Conservation (phyloP, 2,888 invertebrate species). For the Hetaerina titia region DNA sequence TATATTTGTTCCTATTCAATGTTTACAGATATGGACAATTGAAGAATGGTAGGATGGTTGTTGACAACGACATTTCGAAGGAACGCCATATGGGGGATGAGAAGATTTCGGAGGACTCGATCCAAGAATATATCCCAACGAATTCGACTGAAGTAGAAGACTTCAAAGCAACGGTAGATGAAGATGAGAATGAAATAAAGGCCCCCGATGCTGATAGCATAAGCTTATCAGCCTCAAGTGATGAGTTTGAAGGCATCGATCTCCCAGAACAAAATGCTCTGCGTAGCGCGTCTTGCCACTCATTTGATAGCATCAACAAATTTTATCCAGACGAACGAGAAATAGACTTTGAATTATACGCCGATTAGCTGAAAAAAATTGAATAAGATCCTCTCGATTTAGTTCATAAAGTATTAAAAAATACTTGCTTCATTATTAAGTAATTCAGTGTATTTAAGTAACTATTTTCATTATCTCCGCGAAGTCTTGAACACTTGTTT, state of each 20-base stretch:
- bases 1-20: too few relatives aligned
- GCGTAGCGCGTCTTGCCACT: background rate
- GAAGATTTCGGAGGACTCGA: conserved; percentile 6
- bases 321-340: background rate
- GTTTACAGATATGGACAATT: too few relatives aligned
- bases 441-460: too few relatives aligned
- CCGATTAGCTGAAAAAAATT: background rate
- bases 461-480: too few relatives aligned
- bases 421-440: too few relatives aligned
- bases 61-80: background rate
- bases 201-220: background rate
- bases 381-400: too few relatives aligned
- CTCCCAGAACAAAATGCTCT: background rate
- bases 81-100: background rate
- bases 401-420: too few relatives aligned
- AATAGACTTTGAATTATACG: background rate
- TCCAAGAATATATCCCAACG: background rate
- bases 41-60: too few relatives aligned
- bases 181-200: background rate
- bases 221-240: background rate
- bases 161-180: background rate
- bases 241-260: background rate
- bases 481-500: too few relatives aligned
- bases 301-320: background rate
- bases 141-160: background rate